Conservation (phyloP, 2,888 invertebrate genomes). For the Salpingus planirostris region DNA sequence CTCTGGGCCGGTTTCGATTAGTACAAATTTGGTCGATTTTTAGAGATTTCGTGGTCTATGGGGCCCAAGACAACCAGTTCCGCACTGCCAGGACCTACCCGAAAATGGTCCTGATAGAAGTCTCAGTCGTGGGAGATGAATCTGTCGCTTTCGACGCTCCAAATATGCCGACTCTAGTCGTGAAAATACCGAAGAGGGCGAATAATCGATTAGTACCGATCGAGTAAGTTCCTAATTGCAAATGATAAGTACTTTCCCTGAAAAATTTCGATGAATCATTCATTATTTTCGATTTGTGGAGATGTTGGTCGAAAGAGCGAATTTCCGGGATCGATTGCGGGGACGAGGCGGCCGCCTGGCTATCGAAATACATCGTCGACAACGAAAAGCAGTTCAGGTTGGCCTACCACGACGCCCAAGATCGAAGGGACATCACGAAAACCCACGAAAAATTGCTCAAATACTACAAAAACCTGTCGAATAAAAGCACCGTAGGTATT, state of each 20-base stretch:
- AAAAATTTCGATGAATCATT: not conserved
- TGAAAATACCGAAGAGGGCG: constrained; percentile 35
- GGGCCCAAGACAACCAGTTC: constrained; percentile 37
- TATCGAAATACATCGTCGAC: constrained; percentile 43
- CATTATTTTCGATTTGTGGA: not conserved
- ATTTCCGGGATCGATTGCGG: constrained; percentile 54
- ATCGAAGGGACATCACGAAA: constrained; percentile 25
- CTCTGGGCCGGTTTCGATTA: too few species aligned
- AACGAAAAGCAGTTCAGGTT: constrained; percentile 31
- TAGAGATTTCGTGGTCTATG: constrained; percentile 41
- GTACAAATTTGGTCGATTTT: too few species aligned
- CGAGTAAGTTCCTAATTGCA: too few species aligned
- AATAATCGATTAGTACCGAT: constrained; percentile 19
- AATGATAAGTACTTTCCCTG: not conserved
- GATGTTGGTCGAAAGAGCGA: constrained; percentile 26
- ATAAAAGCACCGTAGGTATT: constrained; percentile 27
- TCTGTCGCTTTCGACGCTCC: constrained; percentile 42
- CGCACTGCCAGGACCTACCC: constrained; percentile 42
- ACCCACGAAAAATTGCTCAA: constrained; percentile 23
- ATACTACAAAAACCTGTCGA: constrained; percentile 28
- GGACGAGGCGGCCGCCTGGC: constrained; percentile 51
- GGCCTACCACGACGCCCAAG: constrained; percentile 32
- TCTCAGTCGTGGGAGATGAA: constrained; percentile 37
- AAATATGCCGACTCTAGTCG: constrained; percentile 40
- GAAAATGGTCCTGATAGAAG: constrained; percentile 41